Base-by-base conservation (phyloP, 2,888 invertebrate genomes). In the Hermaeophaga mercurialis region DNA sequence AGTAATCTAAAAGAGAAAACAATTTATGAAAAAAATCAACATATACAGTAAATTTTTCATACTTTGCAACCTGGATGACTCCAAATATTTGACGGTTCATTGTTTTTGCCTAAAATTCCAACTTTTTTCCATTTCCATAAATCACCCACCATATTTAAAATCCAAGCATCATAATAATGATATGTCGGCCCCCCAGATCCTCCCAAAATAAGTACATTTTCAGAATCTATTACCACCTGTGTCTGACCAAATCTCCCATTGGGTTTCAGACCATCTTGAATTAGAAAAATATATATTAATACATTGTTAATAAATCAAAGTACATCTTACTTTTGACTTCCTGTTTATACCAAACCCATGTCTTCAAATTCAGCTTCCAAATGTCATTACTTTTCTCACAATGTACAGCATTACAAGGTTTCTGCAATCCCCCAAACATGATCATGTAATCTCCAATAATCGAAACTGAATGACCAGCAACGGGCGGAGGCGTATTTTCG, bases 381-480 rank as follows among this genome's bases (percentile, higher is more conserved):
- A 96, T 82, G 72, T 94, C 91, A 81, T 94, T 96, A 17, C 90
- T 88, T 61, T 75, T 76, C 44, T 74, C 77, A 57, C 76, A 76
- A 65, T 78, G 78, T 8, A 78, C 77, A 22, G 72, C 75, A 50
- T 70, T 70, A 53, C 64, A 69, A 7, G 75, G 73, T 58, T 75
- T 73, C 55, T 77, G 76, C 41, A 79, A 62, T 14, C 79, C 79
- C 5, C 79, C 79, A 80, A 93, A 93, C 18, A 93, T 84, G 54
- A 94, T 83, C 93, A 94, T 93, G 71, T 84, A 83, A 77, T 90
- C 85, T 47, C 85, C 85, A 70, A 91, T 88, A 54, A 96, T 85
- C 31, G 91, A 89, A 7, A 94, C 96, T 5, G 95, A 94, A 79
- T 97, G 97, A 0, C 96, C 96, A 9, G 96, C 96, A 77, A 90